Evolutionary conservation across 2,113 vertebrate genomes (phyloP), one percentile per base, ranked within the genome.

Genomic region (Chrysemys picta): DNA sequence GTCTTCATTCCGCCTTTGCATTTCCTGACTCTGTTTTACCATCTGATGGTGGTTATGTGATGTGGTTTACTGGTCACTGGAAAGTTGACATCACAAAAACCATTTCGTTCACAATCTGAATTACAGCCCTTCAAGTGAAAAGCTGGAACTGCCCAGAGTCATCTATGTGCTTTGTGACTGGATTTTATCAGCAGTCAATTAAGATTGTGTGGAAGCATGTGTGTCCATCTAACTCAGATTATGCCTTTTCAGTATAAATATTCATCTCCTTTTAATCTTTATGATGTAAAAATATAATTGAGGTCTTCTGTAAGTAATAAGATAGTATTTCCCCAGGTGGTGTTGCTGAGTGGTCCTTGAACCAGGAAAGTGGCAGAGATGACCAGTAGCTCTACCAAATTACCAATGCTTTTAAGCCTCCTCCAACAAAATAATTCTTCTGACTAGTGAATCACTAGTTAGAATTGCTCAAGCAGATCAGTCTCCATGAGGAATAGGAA

Each of bases 51-150:
- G 87, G 89, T 97, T 95, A 83, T 97, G 82, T 97, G 95, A 97
- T 97, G 97, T 97, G 97, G 97, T 97, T 97, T 97, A 87, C 87
- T 96, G 95, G 92, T 96, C 96, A 82, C 93, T 97, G 97, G 97
- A 98, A 97, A 97, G 92, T 89, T 92, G 87, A 92, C 96, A 96
- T 98, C 96, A 97, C 85, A 75, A 88, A 95, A 97, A 96, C 92
- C 94, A 95, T 98, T 97, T 97, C 95, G 96, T 97, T 98, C 97
- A 97, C 93, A 89, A 78, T 85, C 88, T 97, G 95, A 91, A 92
- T 95, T 97, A 93, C 49, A 97, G 96, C 88, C 78, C 85, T 94
- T 76, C 76, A 88, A 92, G 89, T 16, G 6, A 96, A 94, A 92
- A 94, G 92, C 81, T 93, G 88, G 87, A 86, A 93, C 83, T 84